Percentiles rank a stretch among this genome's conserved stretches.
Evolutionary conservation across 2,113 vertebrate genomes (phyloP).

Genomic region (Leucopternis melanops): DNA sequence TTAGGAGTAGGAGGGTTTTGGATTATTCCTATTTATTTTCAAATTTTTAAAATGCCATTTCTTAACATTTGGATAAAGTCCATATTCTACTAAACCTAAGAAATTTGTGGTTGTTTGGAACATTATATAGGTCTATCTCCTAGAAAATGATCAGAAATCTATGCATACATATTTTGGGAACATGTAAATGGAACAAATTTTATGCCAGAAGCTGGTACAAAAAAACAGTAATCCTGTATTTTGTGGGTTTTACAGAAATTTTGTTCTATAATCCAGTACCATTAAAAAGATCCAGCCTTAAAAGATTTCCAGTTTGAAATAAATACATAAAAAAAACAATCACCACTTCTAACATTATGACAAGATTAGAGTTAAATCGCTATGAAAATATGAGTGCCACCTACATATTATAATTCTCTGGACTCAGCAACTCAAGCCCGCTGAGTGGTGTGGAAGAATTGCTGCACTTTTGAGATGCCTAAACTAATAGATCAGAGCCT

Average conservation of each 20-base stretch:
- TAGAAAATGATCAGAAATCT: not conserved
- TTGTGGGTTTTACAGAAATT: not conserved
- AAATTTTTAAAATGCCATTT: not conserved
- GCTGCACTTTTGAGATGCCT: not conserved
- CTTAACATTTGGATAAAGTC: not conserved
- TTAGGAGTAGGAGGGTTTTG: not conserved
- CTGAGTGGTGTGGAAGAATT: not conserved
- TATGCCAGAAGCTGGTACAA: not conserved
- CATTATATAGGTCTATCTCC: not conserved
- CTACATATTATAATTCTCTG: not conserved
- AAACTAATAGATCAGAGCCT: not conserved
- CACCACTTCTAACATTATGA: not conserved
- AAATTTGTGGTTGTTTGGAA: not conserved
- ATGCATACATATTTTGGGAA: not conserved
- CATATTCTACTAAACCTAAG: not conserved
- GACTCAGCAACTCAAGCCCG: not conserved
- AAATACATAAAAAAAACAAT: not conserved
- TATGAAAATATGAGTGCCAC: not conserved
- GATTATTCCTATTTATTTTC: not conserved
- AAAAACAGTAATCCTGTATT: not conserved
- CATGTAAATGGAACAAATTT: not conserved
- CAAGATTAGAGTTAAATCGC: not conserved
- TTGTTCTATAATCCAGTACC: not conserved
- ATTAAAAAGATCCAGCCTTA: not conserved
- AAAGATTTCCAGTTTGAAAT: not conserved